Conservation (phyloP, 1,140 invertebrate genomes). For the Lerema accius region DNA sequence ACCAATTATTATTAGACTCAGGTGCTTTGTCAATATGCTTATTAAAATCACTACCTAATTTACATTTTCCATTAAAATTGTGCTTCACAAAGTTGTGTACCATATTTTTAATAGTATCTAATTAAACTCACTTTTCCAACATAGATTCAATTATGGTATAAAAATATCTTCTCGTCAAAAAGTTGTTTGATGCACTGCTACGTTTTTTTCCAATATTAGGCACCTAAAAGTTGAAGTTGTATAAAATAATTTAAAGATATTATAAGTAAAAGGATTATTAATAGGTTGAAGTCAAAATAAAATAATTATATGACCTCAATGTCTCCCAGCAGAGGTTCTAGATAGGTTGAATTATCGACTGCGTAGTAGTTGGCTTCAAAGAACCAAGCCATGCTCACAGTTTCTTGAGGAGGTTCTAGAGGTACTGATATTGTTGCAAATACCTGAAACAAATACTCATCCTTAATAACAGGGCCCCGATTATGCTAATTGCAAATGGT, state of each 20-base stretch:
- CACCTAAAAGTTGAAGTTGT: constrained; percentile 39
- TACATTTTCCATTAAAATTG: too few relatives aligned
- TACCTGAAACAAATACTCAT: constrained; percentile 60
- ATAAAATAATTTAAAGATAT: neutral
- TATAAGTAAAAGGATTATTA: too few relatives aligned
- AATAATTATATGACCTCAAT: constrained; percentile 64
- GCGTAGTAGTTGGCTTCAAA: constrained; percentile 78
- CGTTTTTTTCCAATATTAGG: constrained; percentile 44
- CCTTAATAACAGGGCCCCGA: too few relatives aligned
- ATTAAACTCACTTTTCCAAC: constrained; percentile 54
- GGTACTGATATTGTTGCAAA: constrained; percentile 73
- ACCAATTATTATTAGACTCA: too few relatives aligned
- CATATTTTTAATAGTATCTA: too few relatives aligned
- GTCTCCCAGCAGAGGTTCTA: constrained; percentile 69
- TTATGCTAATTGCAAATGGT: too few relatives aligned
- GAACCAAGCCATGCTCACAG: constrained; percentile 76
- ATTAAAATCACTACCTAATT: too few relatives aligned
- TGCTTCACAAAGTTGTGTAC: too few relatives aligned
- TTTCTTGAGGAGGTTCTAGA: constrained; percentile 50
- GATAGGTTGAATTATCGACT: constrained; percentile 68
- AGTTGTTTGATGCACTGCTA: constrained; percentile 33
- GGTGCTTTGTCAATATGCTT: too few relatives aligned
- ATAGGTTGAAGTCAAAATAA: too few relatives aligned
- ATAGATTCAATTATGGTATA: constrained; percentile 61
- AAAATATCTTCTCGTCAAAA: constrained; percentile 51